These are phyloP conservation scores for Atlantisia rogersi DNA, from an alignment of 2,113 vertebrate species.

Conservation along the genomic window DNA sequence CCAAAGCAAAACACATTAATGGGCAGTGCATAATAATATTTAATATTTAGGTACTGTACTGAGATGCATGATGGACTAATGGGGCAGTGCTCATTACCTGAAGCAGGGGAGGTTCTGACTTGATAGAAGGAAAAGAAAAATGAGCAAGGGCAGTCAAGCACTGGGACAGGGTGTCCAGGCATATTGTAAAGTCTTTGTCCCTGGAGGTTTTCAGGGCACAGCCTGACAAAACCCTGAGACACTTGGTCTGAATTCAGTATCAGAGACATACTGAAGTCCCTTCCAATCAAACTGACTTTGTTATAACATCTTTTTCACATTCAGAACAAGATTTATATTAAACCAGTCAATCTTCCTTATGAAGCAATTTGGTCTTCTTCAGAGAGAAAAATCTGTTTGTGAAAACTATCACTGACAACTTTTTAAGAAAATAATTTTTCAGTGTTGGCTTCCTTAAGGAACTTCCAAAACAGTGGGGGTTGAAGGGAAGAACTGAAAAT, in stretches of 20 bases:
- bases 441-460: background rate
- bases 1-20: background rate
- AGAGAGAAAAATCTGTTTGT: background rate
- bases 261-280: background rate
- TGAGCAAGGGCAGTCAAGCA: background rate
- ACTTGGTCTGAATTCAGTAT: background rate
- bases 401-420: background rate
- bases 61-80: background rate
- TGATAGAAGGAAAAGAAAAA: background rate
- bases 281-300: background rate
- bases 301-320: background rate
- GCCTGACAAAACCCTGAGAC: background rate
- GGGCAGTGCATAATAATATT: background rate
- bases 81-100: background rate
- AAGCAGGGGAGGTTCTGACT: background rate
- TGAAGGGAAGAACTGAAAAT: background rate
- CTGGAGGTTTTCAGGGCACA: background rate
- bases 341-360: background rate
- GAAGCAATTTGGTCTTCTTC: background rate
- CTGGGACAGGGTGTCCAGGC: background rate
- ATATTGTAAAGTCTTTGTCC: background rate
- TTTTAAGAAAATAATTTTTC: background rate
- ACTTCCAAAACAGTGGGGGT: rapidly evolving
- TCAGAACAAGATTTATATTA: background rate
- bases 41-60: background rate